Percentiles rank a stretch among this genome's conserved stretches.
phyloP scores from a whole-genome alignment of 2,113 vertebrate genomes.

The Vulpes vulpes region DNA sequence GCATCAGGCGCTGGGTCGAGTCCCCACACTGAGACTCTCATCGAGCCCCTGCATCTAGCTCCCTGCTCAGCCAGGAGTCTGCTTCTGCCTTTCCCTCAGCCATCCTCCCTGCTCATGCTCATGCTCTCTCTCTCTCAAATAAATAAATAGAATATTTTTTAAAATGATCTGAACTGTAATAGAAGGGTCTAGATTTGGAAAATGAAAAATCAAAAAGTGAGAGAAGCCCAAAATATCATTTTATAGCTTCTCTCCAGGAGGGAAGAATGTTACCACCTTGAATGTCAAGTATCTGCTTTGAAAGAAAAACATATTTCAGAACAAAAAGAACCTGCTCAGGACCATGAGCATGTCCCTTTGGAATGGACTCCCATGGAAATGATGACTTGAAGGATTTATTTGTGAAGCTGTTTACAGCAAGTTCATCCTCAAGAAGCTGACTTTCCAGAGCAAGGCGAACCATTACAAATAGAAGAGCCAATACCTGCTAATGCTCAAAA shows the following conservation, averaged over 20 bases:
- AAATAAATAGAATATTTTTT: slow-evolving; percentile 73
- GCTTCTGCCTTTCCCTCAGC: neutral
- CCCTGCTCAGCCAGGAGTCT: neutral
- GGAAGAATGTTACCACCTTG: slow-evolving; percentile 89
- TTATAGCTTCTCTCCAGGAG: slow-evolving; percentile 84
- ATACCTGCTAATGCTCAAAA: slow-evolving; percentile 33
- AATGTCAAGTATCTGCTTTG: slow-evolving; percentile 87
- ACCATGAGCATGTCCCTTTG: neutral
- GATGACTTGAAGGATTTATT: neutral
- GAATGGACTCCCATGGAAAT: neutral
- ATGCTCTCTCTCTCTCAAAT: neutral
- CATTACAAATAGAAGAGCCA: slow-evolving; percentile 17
- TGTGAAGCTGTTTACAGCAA: neutral
- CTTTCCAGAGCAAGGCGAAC: neutral
- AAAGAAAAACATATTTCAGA: slow-evolving; percentile 84
- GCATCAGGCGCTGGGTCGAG: too few relatives aligned
- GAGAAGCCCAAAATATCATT: slow-evolving; percentile 87
- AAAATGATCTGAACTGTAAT: slow-evolving; percentile 91
- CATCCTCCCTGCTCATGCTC: neutral
- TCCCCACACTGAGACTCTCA: too few relatives aligned
- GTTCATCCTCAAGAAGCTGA: neutral
- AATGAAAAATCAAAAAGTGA: slow-evolving; percentile 90
- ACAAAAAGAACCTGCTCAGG: slow-evolving; percentile 70
- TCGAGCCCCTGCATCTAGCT: neutral
- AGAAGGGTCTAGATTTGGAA: slow-evolving; percentile 89